Evolutionary conservation across 2,113 vertebrate genomes (phyloP).

Genomic region (Proteles cristata): DNA sequence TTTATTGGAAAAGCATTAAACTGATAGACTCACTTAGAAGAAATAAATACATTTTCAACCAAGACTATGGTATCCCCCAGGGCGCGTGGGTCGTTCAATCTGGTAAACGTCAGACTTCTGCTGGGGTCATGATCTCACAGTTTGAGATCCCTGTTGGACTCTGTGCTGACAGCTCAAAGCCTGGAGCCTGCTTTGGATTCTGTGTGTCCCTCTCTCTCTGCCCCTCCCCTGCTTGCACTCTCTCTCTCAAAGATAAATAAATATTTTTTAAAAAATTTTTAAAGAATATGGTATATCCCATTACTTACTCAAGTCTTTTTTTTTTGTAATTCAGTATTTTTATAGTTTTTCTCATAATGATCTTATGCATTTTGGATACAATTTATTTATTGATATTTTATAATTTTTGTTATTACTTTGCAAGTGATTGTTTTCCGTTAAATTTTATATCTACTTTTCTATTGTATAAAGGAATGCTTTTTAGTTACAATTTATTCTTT

Average conservation of each 20-base stretch:
- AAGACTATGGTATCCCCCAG: neutral
- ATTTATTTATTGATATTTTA: slow-evolving; percentile 27
- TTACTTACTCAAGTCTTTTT: neutral
- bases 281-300: neutral
- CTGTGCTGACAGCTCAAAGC: too few species aligned
- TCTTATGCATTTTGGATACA: neutral
- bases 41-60: slow-evolving; percentile 5
- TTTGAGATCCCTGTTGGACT: too few species aligned
- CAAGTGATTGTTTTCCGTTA: neutral
- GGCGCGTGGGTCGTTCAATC: too few species aligned
- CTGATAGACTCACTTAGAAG: neutral
- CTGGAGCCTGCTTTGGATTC: too few species aligned
- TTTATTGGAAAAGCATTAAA: neutral
- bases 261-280: too few species aligned
- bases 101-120: too few species aligned
- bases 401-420: neutral
- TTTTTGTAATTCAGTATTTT: neutral
- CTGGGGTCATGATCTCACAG: too few species aligned
- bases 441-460: neutral
- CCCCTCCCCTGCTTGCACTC: too few species aligned
- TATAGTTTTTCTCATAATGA: neutral
- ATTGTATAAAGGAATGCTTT: neutral
- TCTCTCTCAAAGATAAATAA: too few species aligned
- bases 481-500: neutral
- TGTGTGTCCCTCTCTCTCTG: too few species aligned